Evolutionary conservation across 2,113 vertebrate species (phyloP).

Genomic region (Scartelaos histophorus): DNA sequence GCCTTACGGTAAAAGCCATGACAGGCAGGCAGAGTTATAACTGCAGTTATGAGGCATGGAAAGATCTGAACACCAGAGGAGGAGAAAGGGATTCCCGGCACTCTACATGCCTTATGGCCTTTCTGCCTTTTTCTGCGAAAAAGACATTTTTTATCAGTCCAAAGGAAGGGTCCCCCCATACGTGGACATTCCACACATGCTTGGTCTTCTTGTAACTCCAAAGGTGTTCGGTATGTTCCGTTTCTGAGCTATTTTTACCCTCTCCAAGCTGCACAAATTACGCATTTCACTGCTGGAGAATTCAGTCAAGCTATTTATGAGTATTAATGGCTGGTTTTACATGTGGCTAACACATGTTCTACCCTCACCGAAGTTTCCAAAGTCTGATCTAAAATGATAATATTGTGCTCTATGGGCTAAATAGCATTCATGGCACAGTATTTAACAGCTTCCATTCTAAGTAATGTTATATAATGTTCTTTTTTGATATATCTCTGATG

Average conservation of each 20-base stretch:
- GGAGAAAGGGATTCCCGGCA: constrained; percentile 61
- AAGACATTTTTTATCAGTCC: constrained; percentile 12
- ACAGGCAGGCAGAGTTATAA: constrained; percentile 59
- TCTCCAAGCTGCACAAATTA: constrained; percentile 20
- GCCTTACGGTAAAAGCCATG: constrained; percentile 66
- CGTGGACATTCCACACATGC: constrained; percentile 58
- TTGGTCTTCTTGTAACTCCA: constrained; percentile 60
- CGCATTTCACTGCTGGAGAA: constrained; percentile 13
- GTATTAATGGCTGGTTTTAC: constrained; percentile 10
- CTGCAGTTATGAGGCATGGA: constrained; percentile 37
- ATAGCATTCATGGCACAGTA: background rate
- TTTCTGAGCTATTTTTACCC: constrained; percentile 48
- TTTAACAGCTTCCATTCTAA: background rate
- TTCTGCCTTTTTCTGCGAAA: constrained; percentile 54
- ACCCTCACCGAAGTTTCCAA: background rate
- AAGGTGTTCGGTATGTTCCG: constrained; percentile 33
- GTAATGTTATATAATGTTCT: background rate
- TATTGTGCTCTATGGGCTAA: background rate
- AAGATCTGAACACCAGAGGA: constrained; percentile 23
- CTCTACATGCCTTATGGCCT: constrained; percentile 39
- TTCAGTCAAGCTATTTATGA: constrained; percentile 25
- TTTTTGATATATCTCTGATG: background rate
- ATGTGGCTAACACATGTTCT: constrained; percentile 44
- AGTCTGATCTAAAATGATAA: background rate
- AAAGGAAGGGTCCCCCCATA: constrained; percentile 30